Conservation (phyloP, 2,888 invertebrate genomes). For the Neoaliturus tenellus region DNA sequence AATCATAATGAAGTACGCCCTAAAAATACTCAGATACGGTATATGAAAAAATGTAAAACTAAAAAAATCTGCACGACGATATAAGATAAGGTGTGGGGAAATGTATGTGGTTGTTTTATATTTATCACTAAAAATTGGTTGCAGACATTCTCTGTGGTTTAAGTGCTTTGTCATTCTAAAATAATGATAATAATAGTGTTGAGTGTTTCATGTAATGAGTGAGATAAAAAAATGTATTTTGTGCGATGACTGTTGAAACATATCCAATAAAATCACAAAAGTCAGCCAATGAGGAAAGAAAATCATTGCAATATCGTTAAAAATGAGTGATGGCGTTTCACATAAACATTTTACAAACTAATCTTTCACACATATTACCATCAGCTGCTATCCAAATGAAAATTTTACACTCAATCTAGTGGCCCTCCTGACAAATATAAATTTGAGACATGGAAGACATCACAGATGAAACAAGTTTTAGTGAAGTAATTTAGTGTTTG, state of each 20-base stretch:
- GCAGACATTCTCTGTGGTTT: neutral
- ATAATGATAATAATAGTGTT: neutral
- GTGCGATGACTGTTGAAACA: neutral
- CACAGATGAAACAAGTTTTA: neutral
- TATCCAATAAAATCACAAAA: neutral
- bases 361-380: too few species aligned
- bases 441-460: neutral
- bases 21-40: too few species aligned
- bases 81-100: neutral
- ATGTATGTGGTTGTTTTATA: neutral
- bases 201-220: neutral
- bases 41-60: too few species aligned
- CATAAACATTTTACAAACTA: too few species aligned
- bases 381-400: too few species aligned
- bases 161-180: neutral
- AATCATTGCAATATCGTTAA: neutral
- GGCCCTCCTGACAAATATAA: neutral
- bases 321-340: too few species aligned
- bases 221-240: neutral
- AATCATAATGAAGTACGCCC: too few species aligned
- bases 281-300: neutral
- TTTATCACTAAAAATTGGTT: neutral
- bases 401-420: too few species aligned
- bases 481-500: constrained; percentile 12
- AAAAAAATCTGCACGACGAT: too few species aligned